Evolutionary conservation across 2,888 invertebrate species (phyloP).

Genomic region (Amphipoea oculea): DNA sequence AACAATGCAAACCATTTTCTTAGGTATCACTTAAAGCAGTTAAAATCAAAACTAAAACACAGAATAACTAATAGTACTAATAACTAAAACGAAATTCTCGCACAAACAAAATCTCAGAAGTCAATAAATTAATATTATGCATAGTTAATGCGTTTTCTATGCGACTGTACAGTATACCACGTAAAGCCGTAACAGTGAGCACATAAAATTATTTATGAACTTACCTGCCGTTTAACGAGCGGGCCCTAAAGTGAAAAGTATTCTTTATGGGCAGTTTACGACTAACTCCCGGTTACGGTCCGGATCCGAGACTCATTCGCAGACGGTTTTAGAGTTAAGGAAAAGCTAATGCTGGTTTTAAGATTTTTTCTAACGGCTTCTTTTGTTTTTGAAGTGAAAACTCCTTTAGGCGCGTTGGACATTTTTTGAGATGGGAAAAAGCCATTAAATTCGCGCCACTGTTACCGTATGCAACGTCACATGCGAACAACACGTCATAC

Average conservation of each 20-base stretch:
- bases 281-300: conserved; percentile 58
- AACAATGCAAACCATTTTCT: not conserved
- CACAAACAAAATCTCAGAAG: conserved; percentile 3
- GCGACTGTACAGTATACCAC: conserved; percentile 58
- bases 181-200: conserved; percentile 58
- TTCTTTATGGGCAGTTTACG: conserved; percentile 82
- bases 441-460: no score
- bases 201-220: conserved; percentile 83
- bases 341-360: conserved; percentile 26
- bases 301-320: conserved; percentile 58
- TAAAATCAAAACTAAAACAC: no score
- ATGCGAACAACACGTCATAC: no score
- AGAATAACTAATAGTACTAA: no score
- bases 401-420: no score
- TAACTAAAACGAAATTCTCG: not conserved
- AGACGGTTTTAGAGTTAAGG: conserved; percentile 36
- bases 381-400: not conserved
- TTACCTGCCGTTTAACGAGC: conserved; percentile 81
- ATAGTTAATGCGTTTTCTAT: conserved; percentile 49
- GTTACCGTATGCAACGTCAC: no score
- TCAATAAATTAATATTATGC: conserved; percentile 50
- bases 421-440: no score
- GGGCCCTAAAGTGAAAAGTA: conserved; percentile 82
- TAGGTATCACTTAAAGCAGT: no score
- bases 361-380: not conserved